A percentile compares a stretch with the other conserved stretches of the same genome.
Evolutionary conservation across 2,113 vertebrate genomes (phyloP).

Genomic region (Gila orcuttii): DNA sequence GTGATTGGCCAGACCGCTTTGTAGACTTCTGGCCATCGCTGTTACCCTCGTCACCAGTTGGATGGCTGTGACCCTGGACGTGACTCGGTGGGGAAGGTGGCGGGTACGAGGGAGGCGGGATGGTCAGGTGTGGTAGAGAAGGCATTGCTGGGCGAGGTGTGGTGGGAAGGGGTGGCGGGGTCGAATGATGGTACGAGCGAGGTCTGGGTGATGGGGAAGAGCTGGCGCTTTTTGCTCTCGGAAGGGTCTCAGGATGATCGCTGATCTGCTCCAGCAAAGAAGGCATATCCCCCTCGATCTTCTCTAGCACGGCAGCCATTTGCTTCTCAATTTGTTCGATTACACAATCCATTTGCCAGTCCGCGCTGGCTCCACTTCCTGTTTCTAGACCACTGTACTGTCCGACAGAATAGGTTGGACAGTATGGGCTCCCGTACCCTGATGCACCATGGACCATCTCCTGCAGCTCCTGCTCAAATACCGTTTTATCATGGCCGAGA

Average conservation of each 20-base stretch:
- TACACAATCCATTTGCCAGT: conserved; percentile 83
- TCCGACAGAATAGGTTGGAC: conserved; percentile 68
- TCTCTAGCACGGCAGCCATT: conserved; percentile 82
- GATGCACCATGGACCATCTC: conserved; percentile 60
- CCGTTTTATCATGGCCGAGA: conserved; percentile 67
- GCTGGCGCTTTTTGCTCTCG: conserved; percentile 69
- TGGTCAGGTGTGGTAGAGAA: conserved; percentile 49
- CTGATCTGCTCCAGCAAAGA: conserved; percentile 80
- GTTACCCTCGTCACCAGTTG: conserved; percentile 63
- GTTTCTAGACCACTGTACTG: conserved; percentile 71
- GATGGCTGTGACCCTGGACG: conserved; percentile 60
- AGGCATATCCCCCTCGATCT: conserved; percentile 83
- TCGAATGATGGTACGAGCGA: conserved; percentile 63
- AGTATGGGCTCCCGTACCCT: conserved; percentile 68
- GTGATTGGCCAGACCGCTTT: conserved; percentile 65
- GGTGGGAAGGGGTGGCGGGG: conserved; percentile 58
- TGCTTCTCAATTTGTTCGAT: conserved; percentile 83
- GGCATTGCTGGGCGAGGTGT: conserved; percentile 40
- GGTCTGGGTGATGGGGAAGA: conserved; percentile 68
- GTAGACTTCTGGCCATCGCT: conserved; percentile 63
- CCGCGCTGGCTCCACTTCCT: conserved; percentile 60
- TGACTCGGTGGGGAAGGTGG: conserved; percentile 68
- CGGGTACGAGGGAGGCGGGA: conserved; percentile 43
- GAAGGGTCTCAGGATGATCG: conserved; percentile 72
- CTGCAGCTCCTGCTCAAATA: conserved; percentile 62